Base-by-base conservation (phyloP, 2,797 vertebrate species). In the Clarias laeviceps region DNA sequence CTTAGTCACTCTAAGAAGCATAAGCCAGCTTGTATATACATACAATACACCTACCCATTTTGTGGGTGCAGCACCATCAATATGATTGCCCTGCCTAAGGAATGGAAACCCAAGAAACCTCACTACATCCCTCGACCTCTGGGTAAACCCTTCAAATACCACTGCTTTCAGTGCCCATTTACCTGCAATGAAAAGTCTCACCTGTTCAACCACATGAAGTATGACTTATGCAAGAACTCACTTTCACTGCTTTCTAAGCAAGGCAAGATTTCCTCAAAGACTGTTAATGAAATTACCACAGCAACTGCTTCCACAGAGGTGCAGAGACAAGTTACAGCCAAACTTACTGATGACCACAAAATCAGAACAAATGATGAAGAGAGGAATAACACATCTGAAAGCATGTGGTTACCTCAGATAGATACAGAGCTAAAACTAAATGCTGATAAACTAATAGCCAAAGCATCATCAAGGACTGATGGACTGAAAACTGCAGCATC, bases 121-220 rank as follows among this genome's bases (percentile, higher is more conserved):
- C 98, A 99, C 87, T 99, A 99, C 88, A 97, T 99, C 90, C 98
- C 98, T 17, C 92, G 97, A 73, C 98, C 98, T 0, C 96, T 96
- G 0, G 98, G 98, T 68, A 99, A 99, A 88, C 97, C 97, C 0
- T 99, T 97, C 92, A 99, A 97, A 89, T 99, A 98, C 92, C 99
- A 99, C 92, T 99, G 98, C 85, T 99, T 99, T 95, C 98, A 99
- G 89, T 99, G 98, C 66, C 98, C 97, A 15, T 99, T 99, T 86
- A 99, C 98, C 34, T 99, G 98, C 95, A 99, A 99, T 0, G 97
- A 99, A 90, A 99, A 99, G 93, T 98, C 98, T 1, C 98, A 99
- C 69, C 96, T 99, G 82, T 99, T 99, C 85, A 99, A 99, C 91
- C 98, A 99, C 86, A 98, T 99, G 98, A 99, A 99, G 92, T 99